A percentile compares a stretch with the other conserved stretches of the same genome.
phyloP scores from a whole-genome alignment of 92 coral and sea anemone genomes.

The Meandrina meandrites region DNA sequence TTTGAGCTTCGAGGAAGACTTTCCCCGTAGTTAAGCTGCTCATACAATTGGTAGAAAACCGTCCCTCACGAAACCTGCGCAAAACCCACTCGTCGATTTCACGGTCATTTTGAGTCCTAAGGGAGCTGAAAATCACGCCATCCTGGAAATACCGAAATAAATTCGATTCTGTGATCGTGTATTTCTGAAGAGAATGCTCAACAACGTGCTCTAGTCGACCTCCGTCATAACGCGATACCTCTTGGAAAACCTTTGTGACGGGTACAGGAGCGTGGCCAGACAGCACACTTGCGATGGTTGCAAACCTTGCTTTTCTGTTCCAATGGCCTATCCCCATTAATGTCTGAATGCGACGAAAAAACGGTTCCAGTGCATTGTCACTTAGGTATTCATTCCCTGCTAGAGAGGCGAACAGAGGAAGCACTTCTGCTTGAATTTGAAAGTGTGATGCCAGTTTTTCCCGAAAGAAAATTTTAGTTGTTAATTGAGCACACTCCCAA shows the following conservation, averaged over 20 bases:
- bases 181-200: conserved; percentile 67
- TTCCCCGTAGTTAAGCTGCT: conserved; percentile 56
- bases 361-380: conserved; percentile 49
- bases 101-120: conserved; percentile 34
- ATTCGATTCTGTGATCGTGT: conserved; percentile 50
- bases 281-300: conserved; percentile 57
- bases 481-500: conserved; percentile 23
- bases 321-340: neutral
- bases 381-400: conserved; percentile 87
- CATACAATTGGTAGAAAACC: conserved; percentile 59
- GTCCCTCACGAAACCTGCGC: conserved; percentile 59
- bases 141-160: conserved; percentile 50
- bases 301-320: conserved; percentile 33
- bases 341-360: conserved; percentile 4
- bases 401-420: conserved; percentile 29
- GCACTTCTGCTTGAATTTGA: conserved; percentile 40
- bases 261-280: conserved; percentile 40
- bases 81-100: conserved; percentile 66
- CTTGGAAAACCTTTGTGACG: conserved; percentile 23
- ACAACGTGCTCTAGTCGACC: conserved; percentile 43
- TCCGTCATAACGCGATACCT: conserved; percentile 5
- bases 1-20: conserved; percentile 58
- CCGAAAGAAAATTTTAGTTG: conserved; percentile 56
- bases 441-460: conserved; percentile 61
- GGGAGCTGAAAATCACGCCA: conserved; percentile 60